Conservation (phyloP, 2,888 invertebrate species). For the Apamea sordens region DNA sequence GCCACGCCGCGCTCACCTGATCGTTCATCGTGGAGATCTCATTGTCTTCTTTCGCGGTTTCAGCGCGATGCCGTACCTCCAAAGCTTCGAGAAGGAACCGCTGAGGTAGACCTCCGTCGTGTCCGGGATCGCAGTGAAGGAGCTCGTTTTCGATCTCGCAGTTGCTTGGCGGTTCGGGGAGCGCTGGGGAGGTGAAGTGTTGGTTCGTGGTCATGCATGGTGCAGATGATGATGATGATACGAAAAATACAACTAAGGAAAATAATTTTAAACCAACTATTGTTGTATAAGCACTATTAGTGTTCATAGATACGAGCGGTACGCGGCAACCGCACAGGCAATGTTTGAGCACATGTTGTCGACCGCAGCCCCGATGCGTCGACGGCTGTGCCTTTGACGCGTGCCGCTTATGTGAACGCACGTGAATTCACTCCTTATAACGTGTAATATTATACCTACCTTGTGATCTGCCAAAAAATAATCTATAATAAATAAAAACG, state of each 20-base stretch:
- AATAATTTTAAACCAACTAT: background rate
- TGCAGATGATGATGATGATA: background rate
- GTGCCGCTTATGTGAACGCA: background rate
- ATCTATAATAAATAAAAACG: background rate
- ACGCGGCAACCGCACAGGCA: too few relatives aligned
- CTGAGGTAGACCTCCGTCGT: slow-evolving; percentile 95
- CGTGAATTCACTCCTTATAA: background rate
- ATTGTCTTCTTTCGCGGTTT: slow-evolving; percentile 86
- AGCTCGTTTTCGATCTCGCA: slow-evolving; percentile 93
- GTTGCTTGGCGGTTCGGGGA: slow-evolving; percentile 94
- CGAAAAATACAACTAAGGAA: background rate
- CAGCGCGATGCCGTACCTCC: slow-evolving; percentile 90
- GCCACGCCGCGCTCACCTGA: slow-evolving; percentile 88
- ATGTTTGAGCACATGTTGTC: too few relatives aligned
- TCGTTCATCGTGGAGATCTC: slow-evolving; percentile 92
- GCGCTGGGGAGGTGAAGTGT: slow-evolving; percentile 86
- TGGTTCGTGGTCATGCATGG: slow-evolving; percentile 25
- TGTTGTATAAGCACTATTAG: background rate
- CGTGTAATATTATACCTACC: background rate
- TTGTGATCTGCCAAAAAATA: background rate
- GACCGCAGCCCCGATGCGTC: too few relatives aligned
- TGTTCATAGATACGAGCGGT: too few relatives aligned
- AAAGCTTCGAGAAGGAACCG: slow-evolving; percentile 95
- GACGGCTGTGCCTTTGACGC: too few relatives aligned
- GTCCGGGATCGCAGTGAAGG: slow-evolving; percentile 94